A percentile compares a stretch with the other conserved stretches of the same genome.
phyloP scores from a whole-genome alignment of 2,888 invertebrate genomes.

The Epicampocera succincta region DNA sequence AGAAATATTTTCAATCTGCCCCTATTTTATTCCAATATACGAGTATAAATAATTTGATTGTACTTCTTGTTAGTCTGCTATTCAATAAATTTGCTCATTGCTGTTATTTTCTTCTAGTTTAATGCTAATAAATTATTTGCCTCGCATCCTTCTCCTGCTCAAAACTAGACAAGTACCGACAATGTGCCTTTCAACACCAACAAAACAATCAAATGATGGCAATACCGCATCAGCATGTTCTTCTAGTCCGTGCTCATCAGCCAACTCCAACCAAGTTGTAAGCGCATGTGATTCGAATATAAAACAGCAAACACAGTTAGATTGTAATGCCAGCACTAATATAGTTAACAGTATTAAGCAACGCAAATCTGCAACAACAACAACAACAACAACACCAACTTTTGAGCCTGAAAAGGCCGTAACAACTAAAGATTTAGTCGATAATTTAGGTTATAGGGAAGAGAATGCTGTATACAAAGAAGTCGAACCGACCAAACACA shows the following conservation, averaged over 20 bases:
- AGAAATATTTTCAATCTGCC: no score
- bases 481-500: slow-evolving; percentile 45
- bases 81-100: no score
- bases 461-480: slow-evolving; percentile 78
- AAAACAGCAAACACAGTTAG: slow-evolving; percentile 58
- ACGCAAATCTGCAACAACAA: slow-evolving; percentile 28
- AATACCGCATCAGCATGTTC: slow-evolving; percentile 53
- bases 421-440: slow-evolving; percentile 71
- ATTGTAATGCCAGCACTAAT: slow-evolving; percentile 65
- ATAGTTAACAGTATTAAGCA: slow-evolving; percentile 42
- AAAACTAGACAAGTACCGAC: not conserved
- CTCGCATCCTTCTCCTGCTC: not conserved
- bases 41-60: no score
- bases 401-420: slow-evolving; percentile 24
- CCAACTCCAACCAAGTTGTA: slow-evolving; percentile 21
- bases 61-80: no score
- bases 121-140: no score
- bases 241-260: slow-evolving; percentile 48
- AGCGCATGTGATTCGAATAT: slow-evolving; percentile 44
- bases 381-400: slow-evolving; percentile 2
- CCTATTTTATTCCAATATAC: no score
- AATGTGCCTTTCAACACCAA: slow-evolving; percentile 78
- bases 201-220: slow-evolving; percentile 52
- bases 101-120: not conserved
- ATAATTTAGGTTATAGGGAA: slow-evolving; percentile 76